phyloP scores from a whole-genome alignment of 1,140 invertebrate species.

The Rhynchophorus ferrugineus region DNA sequence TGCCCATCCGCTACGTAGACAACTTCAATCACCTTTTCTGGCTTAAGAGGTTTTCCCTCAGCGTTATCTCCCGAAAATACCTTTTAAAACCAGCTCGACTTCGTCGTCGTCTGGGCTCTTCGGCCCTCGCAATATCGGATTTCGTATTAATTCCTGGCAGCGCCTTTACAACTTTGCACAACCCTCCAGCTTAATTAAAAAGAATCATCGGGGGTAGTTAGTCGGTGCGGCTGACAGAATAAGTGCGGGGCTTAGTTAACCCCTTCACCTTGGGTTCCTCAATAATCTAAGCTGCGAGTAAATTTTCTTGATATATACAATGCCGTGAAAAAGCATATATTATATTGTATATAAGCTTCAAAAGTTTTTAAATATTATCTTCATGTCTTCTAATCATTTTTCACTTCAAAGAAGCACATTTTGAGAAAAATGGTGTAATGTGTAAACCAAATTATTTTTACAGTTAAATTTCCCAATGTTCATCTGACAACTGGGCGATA shows the following conservation, averaged over 20 bases:
- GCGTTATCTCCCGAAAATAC: background rate
- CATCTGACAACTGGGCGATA: too few relatives aligned
- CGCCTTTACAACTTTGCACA: slow-evolving; percentile 3
- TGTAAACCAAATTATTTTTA: too few relatives aligned
- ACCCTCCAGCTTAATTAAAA: slow-evolving; percentile 2
- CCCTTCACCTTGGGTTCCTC: background rate
- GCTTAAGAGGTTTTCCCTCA: background rate
- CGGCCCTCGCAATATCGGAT: background rate
- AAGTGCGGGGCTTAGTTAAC: background rate
- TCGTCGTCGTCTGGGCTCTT: background rate
- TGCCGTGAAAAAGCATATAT: too few relatives aligned
- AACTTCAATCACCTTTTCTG: background rate
- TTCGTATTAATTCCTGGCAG: slow-evolving; percentile 3
- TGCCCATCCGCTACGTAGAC: background rate
- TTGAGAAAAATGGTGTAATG: too few relatives aligned
- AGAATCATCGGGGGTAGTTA: background rate
- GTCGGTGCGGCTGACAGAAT: background rate
- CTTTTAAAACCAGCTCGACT: background rate
- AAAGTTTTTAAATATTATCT: too few relatives aligned
- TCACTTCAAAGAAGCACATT: too few relatives aligned
- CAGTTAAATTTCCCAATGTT: too few relatives aligned
- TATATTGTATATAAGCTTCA: too few relatives aligned
- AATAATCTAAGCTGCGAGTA: too few relatives aligned
- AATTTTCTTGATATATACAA: too few relatives aligned
- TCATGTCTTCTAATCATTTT: too few relatives aligned